Evolutionary conservation across 2,888 invertebrate species (phyloP), one percentile per base, ranked within the genome.

Genomic region (Parelbella ahira): DNA sequence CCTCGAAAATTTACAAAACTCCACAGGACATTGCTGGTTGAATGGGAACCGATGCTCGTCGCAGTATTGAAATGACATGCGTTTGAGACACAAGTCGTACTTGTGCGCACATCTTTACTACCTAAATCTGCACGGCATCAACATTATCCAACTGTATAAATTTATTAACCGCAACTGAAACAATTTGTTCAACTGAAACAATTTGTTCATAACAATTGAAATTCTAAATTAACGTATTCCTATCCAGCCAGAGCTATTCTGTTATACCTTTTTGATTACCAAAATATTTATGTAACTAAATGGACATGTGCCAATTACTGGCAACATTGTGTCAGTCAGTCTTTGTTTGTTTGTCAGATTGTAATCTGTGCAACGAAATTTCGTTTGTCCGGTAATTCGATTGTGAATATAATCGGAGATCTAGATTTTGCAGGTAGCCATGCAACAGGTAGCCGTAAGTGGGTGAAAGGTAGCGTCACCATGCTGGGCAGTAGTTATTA

Each of bases 391-490:
- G 10, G 32, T 41, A 41, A 41, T 41, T 41, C 39, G 39, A 41
- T 39, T 39, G 39, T 32, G 39, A 39, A 39, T 39, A 39, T 39
- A 39, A 39, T 39, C 39, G 39, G 11, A 45, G 53, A 53, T 53
- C 53, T 53, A 51, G 53, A 51, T 53, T 39, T 27, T 27, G 32
- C 45, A 53, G 51, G 51, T 47, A 46, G 49, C 49, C 47, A 47
- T 41, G 49, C 48, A 50, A 49, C 51, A 51, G 47, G 50, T 47
- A 51, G 53, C 49, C 43, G 51, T 53, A 52, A 54, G 50, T 51
- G 55, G 59, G 59, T 58, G 59, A 59, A 58, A 59, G 57, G 59
- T 53, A 39, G 56, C 54, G 56, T 51, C 52, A 51, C 50, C 50
- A 53, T 29, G 39, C 45, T 42, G 2, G 7, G 4, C 4, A 1